These are phyloP conservation scores for Penaeus indicus DNA, from an alignment of 1,140 invertebrate genomes.

Conservation along the genomic window DNA sequence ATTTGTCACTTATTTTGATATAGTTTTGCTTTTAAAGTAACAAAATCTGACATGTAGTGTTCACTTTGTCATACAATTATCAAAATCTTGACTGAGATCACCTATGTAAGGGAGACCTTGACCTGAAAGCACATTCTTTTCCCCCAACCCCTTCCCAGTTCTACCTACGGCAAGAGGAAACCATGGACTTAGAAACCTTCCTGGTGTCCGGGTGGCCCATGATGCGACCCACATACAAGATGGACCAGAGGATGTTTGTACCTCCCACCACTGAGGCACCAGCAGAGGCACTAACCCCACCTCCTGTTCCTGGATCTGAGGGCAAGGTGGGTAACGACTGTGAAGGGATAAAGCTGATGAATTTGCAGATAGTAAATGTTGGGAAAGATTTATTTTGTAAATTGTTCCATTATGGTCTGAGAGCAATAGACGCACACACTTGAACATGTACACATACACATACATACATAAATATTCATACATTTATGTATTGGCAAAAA, in stretches of 20 bases:
- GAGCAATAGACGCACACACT: too few relatives aligned
- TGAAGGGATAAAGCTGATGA: background rate
- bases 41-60: background rate
- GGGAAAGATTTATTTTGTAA: too few relatives aligned
- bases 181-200: constrained; percentile 81
- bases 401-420: too few relatives aligned
- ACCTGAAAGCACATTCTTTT: constrained; percentile 37
- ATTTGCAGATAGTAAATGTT: too few relatives aligned
- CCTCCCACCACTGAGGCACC: constrained; percentile 67
- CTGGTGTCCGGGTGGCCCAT: constrained; percentile 79
- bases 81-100: background rate
- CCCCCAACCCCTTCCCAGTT: constrained; percentile 70
- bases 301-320: constrained; percentile 32
- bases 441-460: too few relatives aligned
- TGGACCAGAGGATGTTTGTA: constrained; percentile 70
- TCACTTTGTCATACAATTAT: background rate
- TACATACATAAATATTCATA: too few relatives aligned
- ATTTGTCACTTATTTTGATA: too few relatives aligned
- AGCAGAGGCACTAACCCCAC: constrained; percentile 40
- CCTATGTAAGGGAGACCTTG: background rate
- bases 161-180: constrained; percentile 81
- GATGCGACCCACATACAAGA: constrained; percentile 83
- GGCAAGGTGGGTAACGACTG: constrained; percentile 6
- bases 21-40: too few relatives aligned
- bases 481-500: too few relatives aligned